Conservation (phyloP, 2,113 vertebrate genomes). For the Catharus fuscescens region DNA sequence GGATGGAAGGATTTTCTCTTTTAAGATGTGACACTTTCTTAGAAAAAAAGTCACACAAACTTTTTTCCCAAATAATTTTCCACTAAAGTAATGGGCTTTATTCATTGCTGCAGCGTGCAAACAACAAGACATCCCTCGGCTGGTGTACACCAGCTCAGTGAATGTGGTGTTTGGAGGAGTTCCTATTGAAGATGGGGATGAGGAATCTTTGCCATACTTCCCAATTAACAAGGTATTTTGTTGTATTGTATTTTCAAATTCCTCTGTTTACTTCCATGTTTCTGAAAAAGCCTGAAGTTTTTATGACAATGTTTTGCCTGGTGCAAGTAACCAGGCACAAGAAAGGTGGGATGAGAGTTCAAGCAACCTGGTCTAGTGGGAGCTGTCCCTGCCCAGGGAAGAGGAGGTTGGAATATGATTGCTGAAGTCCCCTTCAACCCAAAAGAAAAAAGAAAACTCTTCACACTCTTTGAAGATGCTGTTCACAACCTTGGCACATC, state of each 20-base stretch:
- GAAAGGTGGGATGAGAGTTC: neutral
- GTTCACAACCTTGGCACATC: neutral
- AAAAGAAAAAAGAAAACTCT: neutral
- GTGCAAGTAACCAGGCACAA: neutral
- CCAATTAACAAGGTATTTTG: slow-evolving; percentile 81
- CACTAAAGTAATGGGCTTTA: neutral
- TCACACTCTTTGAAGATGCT: neutral
- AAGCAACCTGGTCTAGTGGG: neutral
- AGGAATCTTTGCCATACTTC: slow-evolving; percentile 85
- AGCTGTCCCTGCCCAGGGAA: neutral
- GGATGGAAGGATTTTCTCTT: neutral
- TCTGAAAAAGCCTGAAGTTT: neutral
- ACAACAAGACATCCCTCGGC: slow-evolving; percentile 76
- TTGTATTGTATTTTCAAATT: neutral
- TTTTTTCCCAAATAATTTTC: neutral
- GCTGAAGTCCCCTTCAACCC: neutral
- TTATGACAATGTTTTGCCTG: neutral
- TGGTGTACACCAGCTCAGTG: slow-evolving; percentile 92
- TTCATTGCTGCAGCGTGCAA: slow-evolving; percentile 73
- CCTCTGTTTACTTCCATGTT: neutral
- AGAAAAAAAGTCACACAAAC: neutral
- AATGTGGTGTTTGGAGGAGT: slow-evolving; percentile 89
- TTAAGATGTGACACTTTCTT: neutral
- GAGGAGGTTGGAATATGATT: rapidly evolving
- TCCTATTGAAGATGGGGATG: slow-evolving; percentile 86